phyloP scores from a whole-genome alignment of 2,797 vertebrate genomes.

The Morelia viridis region DNA sequence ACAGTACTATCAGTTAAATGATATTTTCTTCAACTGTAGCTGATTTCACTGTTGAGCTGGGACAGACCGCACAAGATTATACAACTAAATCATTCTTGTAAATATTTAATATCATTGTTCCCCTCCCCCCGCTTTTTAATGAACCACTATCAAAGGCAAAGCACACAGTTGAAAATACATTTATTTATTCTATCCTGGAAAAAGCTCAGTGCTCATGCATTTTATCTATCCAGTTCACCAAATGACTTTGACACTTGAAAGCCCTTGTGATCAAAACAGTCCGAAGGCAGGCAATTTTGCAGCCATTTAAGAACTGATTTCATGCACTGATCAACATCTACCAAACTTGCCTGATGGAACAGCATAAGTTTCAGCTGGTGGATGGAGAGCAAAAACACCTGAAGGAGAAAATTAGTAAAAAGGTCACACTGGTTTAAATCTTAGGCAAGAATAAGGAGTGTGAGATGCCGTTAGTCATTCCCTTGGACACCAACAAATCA shows the following conservation, averaged over 20 bases:
- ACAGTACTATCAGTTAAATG: slow-evolving; percentile 67
- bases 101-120: slow-evolving; percentile 78
- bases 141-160: slow-evolving; percentile 74
- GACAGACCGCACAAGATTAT: slow-evolving; percentile 70
- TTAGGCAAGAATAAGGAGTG: slow-evolving; percentile 45
- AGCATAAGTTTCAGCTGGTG: slow-evolving; percentile 61
- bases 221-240: slow-evolving; percentile 76
- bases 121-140: slow-evolving; percentile 54
- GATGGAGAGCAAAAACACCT: slow-evolving; percentile 47
- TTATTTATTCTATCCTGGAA: slow-evolving; percentile 76
- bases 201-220: slow-evolving; percentile 73
- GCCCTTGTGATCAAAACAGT: slow-evolving; percentile 75
- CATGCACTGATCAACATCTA: slow-evolving; percentile 69
- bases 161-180: slow-evolving; percentile 73
- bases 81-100: slow-evolving; percentile 78
- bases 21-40: slow-evolving; percentile 72
- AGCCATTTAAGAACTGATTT: slow-evolving; percentile 74
- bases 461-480: slow-evolving; percentile 5
- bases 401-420: slow-evolving; percentile 62
- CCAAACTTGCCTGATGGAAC: slow-evolving; percentile 62
- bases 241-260: slow-evolving; percentile 79
- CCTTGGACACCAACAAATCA: slow-evolving; percentile 10
- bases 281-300: slow-evolving; percentile 73
- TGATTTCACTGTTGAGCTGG: slow-evolving; percentile 76
- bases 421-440: slow-evolving; percentile 50